These are phyloP conservation scores for Pantherophis alleghaniensis DNA, from an alignment of 2,797 vertebrate genomes.

Conservation along the genomic window DNA sequence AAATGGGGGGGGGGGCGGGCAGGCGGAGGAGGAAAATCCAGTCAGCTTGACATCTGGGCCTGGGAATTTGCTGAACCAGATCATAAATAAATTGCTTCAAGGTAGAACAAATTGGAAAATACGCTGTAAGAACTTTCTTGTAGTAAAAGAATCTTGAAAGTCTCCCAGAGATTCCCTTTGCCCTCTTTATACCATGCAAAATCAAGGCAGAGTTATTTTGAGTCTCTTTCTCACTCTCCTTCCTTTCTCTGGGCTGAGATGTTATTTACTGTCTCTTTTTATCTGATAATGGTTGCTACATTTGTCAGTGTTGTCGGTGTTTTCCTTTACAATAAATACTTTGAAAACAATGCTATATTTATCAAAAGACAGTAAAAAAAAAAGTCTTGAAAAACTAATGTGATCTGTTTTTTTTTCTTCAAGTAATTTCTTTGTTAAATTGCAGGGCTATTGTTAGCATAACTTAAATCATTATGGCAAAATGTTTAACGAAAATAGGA, in stretches of 20 bases:
- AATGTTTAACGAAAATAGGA: neutral
- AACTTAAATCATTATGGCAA: neutral
- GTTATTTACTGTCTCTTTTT: neutral
- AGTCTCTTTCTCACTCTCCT: neutral
- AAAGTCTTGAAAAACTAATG: neutral
- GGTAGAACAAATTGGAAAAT: neutral
- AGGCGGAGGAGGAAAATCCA: neutral
- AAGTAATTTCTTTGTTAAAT: neutral
- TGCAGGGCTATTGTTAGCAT: neutral
- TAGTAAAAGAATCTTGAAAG: neutral
- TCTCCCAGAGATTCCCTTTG: neutral
- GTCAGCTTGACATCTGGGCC: neutral
- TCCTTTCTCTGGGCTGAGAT: neutral
- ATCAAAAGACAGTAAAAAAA: neutral
- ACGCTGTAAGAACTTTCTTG: neutral
- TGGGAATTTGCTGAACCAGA: neutral
- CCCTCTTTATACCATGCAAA: neutral
- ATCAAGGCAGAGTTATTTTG: neutral
- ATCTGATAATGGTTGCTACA: neutral
- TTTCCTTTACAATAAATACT: neutral
- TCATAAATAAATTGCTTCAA: neutral
- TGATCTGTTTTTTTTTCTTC: neutral
- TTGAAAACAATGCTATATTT: neutral
- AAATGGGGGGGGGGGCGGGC: neutral
- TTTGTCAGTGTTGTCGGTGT: neutral